phyloP scores from a whole-genome alignment of 2,113 vertebrate genomes.

The Trichechus manatus region DNA sequence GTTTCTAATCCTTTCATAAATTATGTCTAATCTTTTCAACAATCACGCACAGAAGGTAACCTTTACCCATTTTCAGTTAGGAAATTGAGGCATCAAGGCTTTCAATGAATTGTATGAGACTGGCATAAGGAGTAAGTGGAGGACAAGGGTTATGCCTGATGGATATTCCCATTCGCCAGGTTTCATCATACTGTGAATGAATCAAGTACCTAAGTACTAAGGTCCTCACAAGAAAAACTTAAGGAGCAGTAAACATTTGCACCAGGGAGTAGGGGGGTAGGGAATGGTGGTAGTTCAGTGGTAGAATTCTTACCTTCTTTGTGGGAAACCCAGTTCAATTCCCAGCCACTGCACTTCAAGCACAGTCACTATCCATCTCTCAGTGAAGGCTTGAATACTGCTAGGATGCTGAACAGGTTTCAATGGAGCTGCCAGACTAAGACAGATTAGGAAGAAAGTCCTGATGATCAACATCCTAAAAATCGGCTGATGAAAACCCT shows the following conservation, averaged over 20 bases:
- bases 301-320: not conserved
- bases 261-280: too few relatives aligned
- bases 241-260: not conserved
- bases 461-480: not conserved
- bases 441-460: not conserved
- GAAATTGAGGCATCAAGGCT: not conserved
- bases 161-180: not conserved
- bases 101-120: not conserved
- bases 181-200: not conserved
- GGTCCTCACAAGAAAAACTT: not conserved
- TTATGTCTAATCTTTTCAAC: slow-evolving; percentile 1
- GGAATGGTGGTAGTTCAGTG: not conserved
- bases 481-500: not conserved
- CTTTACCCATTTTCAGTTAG: slow-evolving; percentile 2
- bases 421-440: not conserved
- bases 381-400: not conserved
- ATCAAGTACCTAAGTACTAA: not conserved
- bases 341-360: not conserved
- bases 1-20: not conserved
- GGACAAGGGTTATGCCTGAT: not conserved
- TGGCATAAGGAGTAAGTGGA: not conserved
- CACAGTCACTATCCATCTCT: not conserved
- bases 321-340: not conserved
- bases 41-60: not conserved
- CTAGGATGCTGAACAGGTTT: not conserved